A percentile compares a stretch with the other conserved stretches of the same genome.
These are phyloP conservation scores for Amphiprion ocellaris DNA, from an alignment of 2,113 vertebrate species.

Conservation along the genomic window DNA sequence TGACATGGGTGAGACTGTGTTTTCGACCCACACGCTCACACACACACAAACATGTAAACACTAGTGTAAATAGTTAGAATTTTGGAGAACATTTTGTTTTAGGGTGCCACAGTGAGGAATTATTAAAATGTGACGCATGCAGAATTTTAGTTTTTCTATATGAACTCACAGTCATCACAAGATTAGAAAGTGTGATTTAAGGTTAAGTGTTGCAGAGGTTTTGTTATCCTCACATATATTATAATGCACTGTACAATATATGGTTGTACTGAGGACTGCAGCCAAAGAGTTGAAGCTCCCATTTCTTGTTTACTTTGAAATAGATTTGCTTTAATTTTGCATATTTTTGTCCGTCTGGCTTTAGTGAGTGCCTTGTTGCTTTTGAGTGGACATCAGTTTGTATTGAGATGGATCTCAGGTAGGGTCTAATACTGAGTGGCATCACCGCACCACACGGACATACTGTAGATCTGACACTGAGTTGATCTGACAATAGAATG, in stretches of 20 bases:
- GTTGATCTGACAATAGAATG: constrained; percentile 84
- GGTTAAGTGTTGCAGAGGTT: not conserved
- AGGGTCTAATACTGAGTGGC: constrained; percentile 80
- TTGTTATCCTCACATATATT: constrained; percentile 3
- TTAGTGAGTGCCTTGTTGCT: constrained; percentile 52
- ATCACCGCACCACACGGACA: constrained; percentile 52
- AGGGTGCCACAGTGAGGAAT: not conserved
- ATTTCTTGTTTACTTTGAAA: constrained; percentile 43
- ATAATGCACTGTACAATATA: constrained; percentile 16
- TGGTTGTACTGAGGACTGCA: constrained; percentile 5
- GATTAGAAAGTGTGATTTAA: constrained; percentile 3
- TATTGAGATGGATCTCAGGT: constrained; percentile 77
- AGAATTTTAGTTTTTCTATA: not conserved
- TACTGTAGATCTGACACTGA: constrained; percentile 82
- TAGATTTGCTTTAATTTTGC: constrained; percentile 51
- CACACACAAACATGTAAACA: not conserved
- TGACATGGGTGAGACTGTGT: constrained; percentile 52
- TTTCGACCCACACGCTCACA: constrained; percentile 37
- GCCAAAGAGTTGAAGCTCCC: not conserved
- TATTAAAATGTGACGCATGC: not conserved
- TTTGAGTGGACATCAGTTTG: constrained; percentile 76
- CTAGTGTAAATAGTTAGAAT: not conserved
- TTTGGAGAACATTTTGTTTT: not conserved
- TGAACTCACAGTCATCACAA: constrained; percentile 21
- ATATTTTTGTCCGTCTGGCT: constrained; percentile 58